Base-by-base conservation (phyloP, 2,797 vertebrate species). In the Fringilla coelebs region DNA sequence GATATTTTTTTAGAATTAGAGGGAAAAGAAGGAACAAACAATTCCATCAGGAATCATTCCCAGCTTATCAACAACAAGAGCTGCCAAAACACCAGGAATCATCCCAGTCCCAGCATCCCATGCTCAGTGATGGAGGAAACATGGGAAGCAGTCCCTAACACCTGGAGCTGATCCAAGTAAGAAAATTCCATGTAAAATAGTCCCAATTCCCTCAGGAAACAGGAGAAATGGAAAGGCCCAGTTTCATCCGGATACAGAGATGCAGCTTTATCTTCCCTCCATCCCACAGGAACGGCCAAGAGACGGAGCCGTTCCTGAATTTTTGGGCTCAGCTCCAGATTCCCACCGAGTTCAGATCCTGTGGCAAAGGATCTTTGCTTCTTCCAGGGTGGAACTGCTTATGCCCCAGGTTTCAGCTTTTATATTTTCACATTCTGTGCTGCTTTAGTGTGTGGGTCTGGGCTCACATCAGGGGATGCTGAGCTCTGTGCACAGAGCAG, bases 241-340 rank as follows among this genome's bases (percentile, higher is more conserved):
- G 4, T 15, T 49, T 15, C 2, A 32, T 36, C 3, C 32, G 2
- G 13, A 4, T 3, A 0, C 1, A 0, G 13, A 32, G 11, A 1
- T 3, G 5, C 21, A 1, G 5, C 17, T 52, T 21, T 31, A 1
- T 11, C 17, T 26, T 11, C 17, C 21, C 17, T n/a, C 22, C n/a
- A 24, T 52, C 40, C 79, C 48, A 5, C 1, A 12, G 79, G 40
- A 62, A n/a, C 3, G 40, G 38, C 48, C 28, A 8, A 8, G 40
- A 10, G 10, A 18, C 0, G 5, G 40, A 54, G n/a, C 12, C 3
- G 0, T 17, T 63, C 24, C 48, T 2, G 12, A 13, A 54, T 28
- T 62, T 38, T 13, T 5, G 40, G 48, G 15, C 28, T 9, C 48
- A 10, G 17, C 66, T 43, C 32, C 21, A 3, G 18, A 54, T 54